Evolutionary conservation across 2,797 vertebrate genomes (phyloP).

Genomic region (Phyllotis vaccarum): DNA sequence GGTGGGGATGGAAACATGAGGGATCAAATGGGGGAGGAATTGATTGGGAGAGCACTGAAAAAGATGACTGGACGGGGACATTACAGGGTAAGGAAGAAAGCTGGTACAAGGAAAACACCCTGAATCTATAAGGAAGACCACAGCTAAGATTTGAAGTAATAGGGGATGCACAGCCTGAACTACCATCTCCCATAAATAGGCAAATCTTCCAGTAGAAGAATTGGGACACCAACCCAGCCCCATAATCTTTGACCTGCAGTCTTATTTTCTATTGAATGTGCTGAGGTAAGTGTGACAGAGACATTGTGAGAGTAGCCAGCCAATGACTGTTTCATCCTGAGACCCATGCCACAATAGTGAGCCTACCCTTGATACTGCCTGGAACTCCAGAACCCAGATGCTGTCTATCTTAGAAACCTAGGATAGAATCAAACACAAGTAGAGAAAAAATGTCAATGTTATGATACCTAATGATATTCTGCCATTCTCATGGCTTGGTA

Average conservation of each 20-base stretch:
- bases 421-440: neutral
- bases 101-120: neutral
- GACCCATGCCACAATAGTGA: neutral
- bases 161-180: neutral
- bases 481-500: neutral
- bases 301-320: neutral
- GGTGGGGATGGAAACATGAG: no score
- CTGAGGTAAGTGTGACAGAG: neutral
- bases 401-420: neutral
- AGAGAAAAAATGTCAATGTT: neutral
- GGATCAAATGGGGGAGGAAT: neutral
- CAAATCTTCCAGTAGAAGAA: neutral
- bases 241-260: neutral
- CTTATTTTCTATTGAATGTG: neutral
- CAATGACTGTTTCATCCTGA: neutral
- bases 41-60: neutral
- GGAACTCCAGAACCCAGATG: neutral
- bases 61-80: neutral
- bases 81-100: neutral
- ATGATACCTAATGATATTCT: neutral
- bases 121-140: neutral
- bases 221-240: neutral
- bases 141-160: neutral
- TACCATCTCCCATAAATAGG: neutral
- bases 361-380: neutral